These are phyloP conservation scores for Gerris lacustris DNA, from an alignment of 2,888 invertebrate genomes.

Conservation along the genomic window DNA sequence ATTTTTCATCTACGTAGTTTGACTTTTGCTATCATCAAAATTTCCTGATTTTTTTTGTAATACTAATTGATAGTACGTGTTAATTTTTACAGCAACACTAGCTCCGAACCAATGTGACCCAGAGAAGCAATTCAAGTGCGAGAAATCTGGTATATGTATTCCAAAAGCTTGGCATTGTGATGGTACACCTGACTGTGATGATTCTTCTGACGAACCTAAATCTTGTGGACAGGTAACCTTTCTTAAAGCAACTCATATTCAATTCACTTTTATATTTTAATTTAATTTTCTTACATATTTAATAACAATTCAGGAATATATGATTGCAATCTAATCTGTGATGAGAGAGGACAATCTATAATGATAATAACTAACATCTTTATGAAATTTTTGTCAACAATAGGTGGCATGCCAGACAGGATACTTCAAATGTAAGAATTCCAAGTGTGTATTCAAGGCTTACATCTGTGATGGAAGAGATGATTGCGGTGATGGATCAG, in stretches of 20 bases:
- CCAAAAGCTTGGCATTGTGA: slow-evolving; percentile 90
- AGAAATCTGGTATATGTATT: slow-evolving; percentile 75
- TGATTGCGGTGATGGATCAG: slow-evolving; percentile 83
- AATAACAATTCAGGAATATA: background rate
- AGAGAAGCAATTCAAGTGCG: slow-evolving; percentile 83
- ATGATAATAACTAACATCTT: no score
- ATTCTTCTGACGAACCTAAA: slow-evolving; percentile 78
- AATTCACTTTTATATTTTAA: no score
- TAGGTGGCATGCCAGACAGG: slow-evolving; percentile 60
- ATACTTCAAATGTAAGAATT: slow-evolving; percentile 73
- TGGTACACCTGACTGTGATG: slow-evolving; percentile 80
- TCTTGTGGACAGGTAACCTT: slow-evolving; percentile 50
- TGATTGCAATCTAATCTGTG: background rate
- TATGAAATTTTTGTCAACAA: background rate
- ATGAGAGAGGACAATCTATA: background rate
- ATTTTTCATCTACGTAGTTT: slow-evolving; percentile 8
- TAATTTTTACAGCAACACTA: slow-evolving; percentile 45
- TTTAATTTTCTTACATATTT: no score
- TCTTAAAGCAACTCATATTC: no score
- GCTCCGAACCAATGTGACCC: slow-evolving; percentile 79
- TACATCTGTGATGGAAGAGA: slow-evolving; percentile 89
- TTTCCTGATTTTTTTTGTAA: background rate
- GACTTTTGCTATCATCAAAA: background rate
- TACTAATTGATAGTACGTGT: slow-evolving; percentile 8
- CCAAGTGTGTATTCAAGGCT: slow-evolving; percentile 78